These are phyloP conservation scores for Epinephelus awoara DNA, from an alignment of 2,797 vertebrate species.

Conservation along the genomic window DNA sequence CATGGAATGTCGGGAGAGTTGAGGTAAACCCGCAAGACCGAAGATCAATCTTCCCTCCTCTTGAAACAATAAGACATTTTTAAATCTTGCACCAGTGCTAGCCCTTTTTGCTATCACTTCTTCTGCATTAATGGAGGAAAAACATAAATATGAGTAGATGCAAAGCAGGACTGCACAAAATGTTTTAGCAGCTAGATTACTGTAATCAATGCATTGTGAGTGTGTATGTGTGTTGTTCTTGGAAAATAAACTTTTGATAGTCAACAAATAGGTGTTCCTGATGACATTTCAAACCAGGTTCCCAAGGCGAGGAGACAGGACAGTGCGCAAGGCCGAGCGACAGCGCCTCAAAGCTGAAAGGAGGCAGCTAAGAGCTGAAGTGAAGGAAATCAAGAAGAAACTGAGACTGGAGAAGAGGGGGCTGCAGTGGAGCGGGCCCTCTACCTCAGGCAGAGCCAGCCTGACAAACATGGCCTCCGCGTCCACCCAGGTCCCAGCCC, in stretches of 20 bases:
- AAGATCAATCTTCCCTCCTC: constrained; percentile 47
- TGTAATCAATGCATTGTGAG: constrained; percentile 38
- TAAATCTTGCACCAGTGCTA: constrained; percentile 32
- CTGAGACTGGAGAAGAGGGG: constrained; percentile 96
- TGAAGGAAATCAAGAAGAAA: constrained; percentile 98
- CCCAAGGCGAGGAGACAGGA: constrained; percentile 95
- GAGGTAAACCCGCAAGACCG: constrained; percentile 78
- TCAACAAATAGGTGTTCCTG: constrained; percentile 79
- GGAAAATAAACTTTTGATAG: constrained; percentile 74
- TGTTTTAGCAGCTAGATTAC: constrained; percentile 54
- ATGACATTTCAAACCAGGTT: constrained; percentile 88
- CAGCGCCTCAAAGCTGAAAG: constrained; percentile 96
- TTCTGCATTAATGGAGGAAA: constrained; percentile 44
- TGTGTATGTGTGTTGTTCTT: constrained; percentile 66
- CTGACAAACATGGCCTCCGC: constrained; percentile 82
- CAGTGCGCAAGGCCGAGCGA: constrained; percentile 96
- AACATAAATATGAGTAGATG: constrained; percentile 39
- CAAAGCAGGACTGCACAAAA: constrained; percentile 38
- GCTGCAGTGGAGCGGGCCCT: constrained; percentile 91
- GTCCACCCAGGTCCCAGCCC: constrained; percentile 83
- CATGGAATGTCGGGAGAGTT: constrained; percentile 86
- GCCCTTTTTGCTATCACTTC: constrained; percentile 42
- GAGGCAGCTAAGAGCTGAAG: constrained; percentile 96
- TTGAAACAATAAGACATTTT: constrained; percentile 34
- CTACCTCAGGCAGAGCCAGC: constrained; percentile 82